Percentiles rank a stretch among this genome's conserved stretches.
Conservation (phyloP, 2,888 invertebrate species). For the Scrobipalpa costella region DNA sequence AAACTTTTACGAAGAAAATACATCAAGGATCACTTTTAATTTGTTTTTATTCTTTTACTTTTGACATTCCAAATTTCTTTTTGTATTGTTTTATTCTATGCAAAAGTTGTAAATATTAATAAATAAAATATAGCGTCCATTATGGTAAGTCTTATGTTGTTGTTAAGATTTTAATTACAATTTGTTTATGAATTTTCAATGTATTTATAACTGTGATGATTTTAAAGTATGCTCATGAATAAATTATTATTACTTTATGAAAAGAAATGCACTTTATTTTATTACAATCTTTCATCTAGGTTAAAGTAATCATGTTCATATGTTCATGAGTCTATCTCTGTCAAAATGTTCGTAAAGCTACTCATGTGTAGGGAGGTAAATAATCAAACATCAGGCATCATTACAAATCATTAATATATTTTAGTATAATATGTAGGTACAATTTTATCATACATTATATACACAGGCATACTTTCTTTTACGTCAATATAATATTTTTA, state of each 20-base stretch:
- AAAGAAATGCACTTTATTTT: background rate
- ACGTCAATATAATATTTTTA: conserved; percentile 44
- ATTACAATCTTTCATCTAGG: no score
- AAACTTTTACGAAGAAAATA: conserved; percentile 4
- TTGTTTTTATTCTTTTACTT: background rate
- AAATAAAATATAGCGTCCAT: background rate
- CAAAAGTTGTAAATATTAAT: conserved; percentile 4
- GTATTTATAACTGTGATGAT: conserved; percentile 55
- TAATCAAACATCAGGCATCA: conserved; percentile 36
- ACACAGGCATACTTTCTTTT: conserved; percentile 52
- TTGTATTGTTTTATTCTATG: background rate
- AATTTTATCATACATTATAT: conserved; percentile 72
- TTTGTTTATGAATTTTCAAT: conserved; percentile 31
- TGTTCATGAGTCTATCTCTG: no score
- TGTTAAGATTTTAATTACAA: background rate
- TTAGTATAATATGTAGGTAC: conserved; percentile 65
- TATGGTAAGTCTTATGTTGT: background rate
- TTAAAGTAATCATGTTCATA: no score
- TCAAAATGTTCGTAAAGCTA: no score
- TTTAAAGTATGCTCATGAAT: conserved; percentile 35
- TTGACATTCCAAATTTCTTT: background rate
- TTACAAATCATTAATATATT: conserved; percentile 67
- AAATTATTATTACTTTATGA: conserved; percentile 34
- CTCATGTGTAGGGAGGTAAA: no score
- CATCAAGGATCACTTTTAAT: background rate